phyloP scores from a whole-genome alignment of 1,140 invertebrate species.

The Lepidurus apus region DNA sequence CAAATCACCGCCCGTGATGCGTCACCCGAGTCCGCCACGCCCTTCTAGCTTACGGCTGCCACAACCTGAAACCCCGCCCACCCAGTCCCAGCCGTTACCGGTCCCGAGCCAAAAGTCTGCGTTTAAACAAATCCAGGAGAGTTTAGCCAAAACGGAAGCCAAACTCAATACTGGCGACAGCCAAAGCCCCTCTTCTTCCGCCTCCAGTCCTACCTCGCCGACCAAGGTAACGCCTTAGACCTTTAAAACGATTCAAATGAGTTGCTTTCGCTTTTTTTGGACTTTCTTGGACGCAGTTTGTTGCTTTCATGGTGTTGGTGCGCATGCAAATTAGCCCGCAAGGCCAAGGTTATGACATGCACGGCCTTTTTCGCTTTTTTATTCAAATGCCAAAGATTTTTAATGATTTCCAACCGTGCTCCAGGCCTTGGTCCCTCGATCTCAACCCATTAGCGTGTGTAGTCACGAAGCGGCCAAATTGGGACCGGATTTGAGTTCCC shows the following conservation, averaged over 20 bases:
- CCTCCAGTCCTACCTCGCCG: constrained; percentile 10
- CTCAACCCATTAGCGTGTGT: constrained; percentile 72
- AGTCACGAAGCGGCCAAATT: constrained; percentile 8
- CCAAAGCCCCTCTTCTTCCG: background rate
- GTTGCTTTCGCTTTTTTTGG: background rate
- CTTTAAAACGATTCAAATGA: background rate
- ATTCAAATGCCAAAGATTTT: background rate
- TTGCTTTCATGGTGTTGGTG: background rate
- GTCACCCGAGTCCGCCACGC: constrained; percentile 22
- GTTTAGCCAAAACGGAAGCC: constrained; percentile 2
- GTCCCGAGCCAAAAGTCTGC: constrained; percentile 64
- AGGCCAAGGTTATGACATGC: constrained; percentile 3
- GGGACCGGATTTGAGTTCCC: constrained; percentile 65
- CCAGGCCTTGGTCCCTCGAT: constrained; percentile 56
- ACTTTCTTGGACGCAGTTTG: background rate
- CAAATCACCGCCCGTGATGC: constrained; percentile 36
- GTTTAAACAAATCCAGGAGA: constrained; percentile 38
- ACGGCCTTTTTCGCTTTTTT: background rate
- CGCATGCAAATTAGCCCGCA: background rate
- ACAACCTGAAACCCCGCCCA: background rate
- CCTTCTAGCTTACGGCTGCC: background rate
- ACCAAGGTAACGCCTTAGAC: background rate
- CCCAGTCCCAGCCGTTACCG: constrained; percentile 61
- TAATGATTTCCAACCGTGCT: constrained; percentile 17
- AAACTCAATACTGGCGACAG: background rate